Percentiles rank a stretch among this genome's conserved stretches.
Conservation (phyloP, 2,113 vertebrate genomes). For the Dascyllus trimaculatus region DNA sequence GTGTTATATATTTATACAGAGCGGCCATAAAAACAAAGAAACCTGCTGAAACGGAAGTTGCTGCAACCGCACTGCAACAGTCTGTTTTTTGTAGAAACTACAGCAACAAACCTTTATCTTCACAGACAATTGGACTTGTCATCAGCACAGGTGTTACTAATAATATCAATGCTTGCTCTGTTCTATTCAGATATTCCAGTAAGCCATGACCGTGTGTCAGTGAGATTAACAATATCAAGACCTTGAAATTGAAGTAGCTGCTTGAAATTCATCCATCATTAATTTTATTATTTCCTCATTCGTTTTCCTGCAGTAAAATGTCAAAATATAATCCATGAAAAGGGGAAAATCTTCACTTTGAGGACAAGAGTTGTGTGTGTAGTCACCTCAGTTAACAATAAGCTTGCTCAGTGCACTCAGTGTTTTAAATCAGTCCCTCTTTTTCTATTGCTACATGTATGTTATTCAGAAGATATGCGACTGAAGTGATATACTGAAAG, state of each 20-base stretch:
- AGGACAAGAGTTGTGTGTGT: not conserved
- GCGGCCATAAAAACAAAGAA: too few relatives aligned
- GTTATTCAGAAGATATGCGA: too few relatives aligned
- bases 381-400: not conserved
- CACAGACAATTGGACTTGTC: not conserved
- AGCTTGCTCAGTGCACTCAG: not conserved
- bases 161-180: too few relatives aligned
- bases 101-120: not conserved
- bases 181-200: too few relatives aligned
- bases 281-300: constrained; percentile 2
- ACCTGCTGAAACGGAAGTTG: not conserved
- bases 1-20: too few relatives aligned
- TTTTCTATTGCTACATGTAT: not conserved
- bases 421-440: too few relatives aligned
- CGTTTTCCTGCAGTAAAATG: not conserved
- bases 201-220: too few relatives aligned
- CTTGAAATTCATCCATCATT: not conserved
- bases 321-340: not conserved
- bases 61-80: not conserved
- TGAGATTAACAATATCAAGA: too few relatives aligned
- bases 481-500: too few relatives aligned
- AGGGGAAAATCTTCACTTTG: too few relatives aligned
- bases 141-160: not conserved
- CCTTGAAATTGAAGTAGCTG: not conserved
- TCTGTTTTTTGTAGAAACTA: not conserved